Base-by-base conservation (phyloP, 2,797 vertebrate species). In the Sylvilagus floridanus region DNA sequence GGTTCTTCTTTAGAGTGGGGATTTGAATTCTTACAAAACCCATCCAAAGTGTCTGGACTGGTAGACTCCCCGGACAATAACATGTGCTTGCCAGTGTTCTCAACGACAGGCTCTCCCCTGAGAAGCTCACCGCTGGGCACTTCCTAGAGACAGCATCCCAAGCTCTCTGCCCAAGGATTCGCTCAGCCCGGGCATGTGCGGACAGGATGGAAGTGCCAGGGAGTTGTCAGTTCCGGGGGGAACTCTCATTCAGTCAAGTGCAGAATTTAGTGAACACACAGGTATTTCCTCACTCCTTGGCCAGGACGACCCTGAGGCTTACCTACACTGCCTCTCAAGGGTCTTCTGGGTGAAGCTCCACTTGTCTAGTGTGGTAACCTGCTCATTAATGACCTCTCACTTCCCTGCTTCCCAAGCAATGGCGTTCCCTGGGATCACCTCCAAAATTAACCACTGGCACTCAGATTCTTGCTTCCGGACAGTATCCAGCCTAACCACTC, bases 401-500 rank as follows among this genome's bases (percentile, higher is more conserved):
- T 77, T 91, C 26, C 30, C 69, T 35, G 1, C 30, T 75, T 76
- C 69, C 32, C 32, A 21, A 32, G 21, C 85, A 73, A 69, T 14
- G 57, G 57, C 37, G n/a, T 47, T 85, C 89, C 90, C 90, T 12
- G 73, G 81, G 52, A 85, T 90, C 17, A 62, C 17, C 92, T 91
- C 82, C 92, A 84, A 90, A 77, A 71, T 28, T 93, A 81, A 75
- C 30, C 63, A n/a, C 3, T 5, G 21, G 47, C 35, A 89, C 28
- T 68, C 63, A 62, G 47, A 54, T 47, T 66, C 79, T 89, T 63
- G 22, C 83, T 84, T 92, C 12, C 60, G 77, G 68, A 89, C 24
- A 77, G 75, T 90, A 86, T 75, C 72, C 68, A 82, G 69, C 35
- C 72, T 81, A 57, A 77, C 86, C 16, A 75, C 52, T 30, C 0